Percentiles rank a stretch among this genome's conserved stretches.
Conservation (phyloP, 2,113 vertebrate species). For the Dicrurus megarhynchus region DNA sequence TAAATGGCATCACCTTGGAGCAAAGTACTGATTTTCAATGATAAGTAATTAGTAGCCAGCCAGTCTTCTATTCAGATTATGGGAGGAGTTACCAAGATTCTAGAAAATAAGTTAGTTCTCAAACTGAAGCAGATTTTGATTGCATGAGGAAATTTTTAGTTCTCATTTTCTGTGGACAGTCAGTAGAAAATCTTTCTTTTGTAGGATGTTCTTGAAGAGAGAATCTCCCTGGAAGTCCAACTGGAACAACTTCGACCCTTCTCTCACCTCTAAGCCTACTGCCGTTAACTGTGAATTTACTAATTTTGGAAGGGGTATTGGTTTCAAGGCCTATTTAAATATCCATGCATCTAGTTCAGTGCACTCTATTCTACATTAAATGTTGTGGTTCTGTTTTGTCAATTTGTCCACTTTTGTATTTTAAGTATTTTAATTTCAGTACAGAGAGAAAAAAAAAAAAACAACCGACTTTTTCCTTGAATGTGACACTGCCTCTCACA, state of each 20-base stretch:
- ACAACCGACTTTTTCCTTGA: slow-evolving; percentile 50
- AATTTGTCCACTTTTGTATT: slow-evolving; percentile 77
- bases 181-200: slow-evolving; percentile 52
- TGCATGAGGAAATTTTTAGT: not conserved
- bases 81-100: not conserved
- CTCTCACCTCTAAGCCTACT: slow-evolving; percentile 91
- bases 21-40: not conserved
- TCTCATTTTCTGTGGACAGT: not conserved
- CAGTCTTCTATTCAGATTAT: not conserved
- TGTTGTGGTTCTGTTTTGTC: slow-evolving; percentile 77
- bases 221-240: slow-evolving; percentile 98
- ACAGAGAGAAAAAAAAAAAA: slow-evolving; percentile 56
- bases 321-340: slow-evolving; percentile 78
- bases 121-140: not conserved
- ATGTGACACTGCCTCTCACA: slow-evolving; percentile 48
- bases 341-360: slow-evolving; percentile 76
- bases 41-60: not conserved
- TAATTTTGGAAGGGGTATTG: slow-evolving; percentile 72
- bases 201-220: slow-evolving; percentile 97
- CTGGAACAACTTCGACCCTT: slow-evolving; percentile 99
- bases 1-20: not conserved
- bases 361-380: slow-evolving; percentile 73
- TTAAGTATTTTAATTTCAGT: slow-evolving; percentile 81
- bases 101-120: not conserved
- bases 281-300: slow-evolving; percentile 80